A percentile compares a stretch with the other conserved stretches of the same genome.
These are phyloP conservation scores for Cetonia aurata DNA, from an alignment of 2,888 invertebrate genomes.

Conservation along the genomic window DNA sequence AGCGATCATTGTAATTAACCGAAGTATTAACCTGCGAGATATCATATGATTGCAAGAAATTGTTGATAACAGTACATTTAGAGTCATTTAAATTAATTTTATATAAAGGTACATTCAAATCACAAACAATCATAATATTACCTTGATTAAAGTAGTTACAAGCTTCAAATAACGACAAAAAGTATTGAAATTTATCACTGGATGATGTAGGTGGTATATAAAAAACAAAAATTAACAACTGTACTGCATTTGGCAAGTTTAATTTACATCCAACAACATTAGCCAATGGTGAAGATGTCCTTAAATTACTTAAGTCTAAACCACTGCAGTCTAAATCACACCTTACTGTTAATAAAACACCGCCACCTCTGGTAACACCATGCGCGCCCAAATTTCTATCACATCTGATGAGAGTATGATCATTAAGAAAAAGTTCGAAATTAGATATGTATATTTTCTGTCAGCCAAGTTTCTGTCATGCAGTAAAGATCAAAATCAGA, in stretches of 20 bases:
- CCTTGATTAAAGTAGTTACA: neutral
- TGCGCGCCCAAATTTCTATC: neutral
- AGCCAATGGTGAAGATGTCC: neutral
- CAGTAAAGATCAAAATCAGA: conserved; percentile 10
- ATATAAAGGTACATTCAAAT: conserved; percentile 3
- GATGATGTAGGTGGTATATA: conserved; percentile 1
- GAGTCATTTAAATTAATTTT: neutral
- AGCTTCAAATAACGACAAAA: neutral
- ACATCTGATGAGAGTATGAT: neutral
- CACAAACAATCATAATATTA: neutral
- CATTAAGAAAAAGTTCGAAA: neutral
- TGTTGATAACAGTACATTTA: neutral
- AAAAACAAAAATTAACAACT: neutral
- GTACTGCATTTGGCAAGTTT: neutral
- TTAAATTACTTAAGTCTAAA: neutral
- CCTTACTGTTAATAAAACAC: conserved; percentile 3
- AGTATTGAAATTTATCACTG: neutral
- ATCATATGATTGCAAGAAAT: neutral
- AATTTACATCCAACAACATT: neutral
- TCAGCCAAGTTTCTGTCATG: conserved; percentile 14
- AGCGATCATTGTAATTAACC: no score
- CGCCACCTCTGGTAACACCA: conserved; percentile 4
- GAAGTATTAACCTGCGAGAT: no score
- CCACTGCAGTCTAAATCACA: neutral
- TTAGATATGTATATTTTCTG: conserved; percentile 4